phyloP scores from a whole-genome alignment of 2,113 vertebrate species.

The Rhynchomys soricoides region DNA sequence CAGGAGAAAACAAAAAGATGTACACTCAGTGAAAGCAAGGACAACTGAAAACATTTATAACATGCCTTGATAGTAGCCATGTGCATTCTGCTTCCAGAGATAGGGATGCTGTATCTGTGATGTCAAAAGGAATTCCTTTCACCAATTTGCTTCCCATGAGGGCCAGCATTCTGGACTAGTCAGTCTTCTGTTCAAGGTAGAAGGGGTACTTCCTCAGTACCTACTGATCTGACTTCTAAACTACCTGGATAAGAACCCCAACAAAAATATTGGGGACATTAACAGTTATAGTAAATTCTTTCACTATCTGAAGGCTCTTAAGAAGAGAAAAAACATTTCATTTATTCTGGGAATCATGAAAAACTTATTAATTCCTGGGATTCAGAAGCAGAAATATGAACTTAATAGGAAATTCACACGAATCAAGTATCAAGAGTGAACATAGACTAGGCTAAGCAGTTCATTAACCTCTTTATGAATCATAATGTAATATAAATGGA shows the following conservation, averaged over 20 bases:
- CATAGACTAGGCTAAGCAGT: conserved; percentile 84
- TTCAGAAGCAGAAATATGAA: conserved; percentile 91
- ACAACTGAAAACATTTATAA: conserved; percentile 93
- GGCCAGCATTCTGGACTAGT: conserved; percentile 90
- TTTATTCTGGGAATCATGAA: not conserved
- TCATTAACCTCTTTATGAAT: conserved; percentile 94
- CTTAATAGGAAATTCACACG: conserved; percentile 90
- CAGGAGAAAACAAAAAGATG: conserved; percentile 84
- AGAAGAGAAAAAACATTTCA: not conserved
- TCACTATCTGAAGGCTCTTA: not conserved
- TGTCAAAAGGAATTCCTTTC: conserved; percentile 84
- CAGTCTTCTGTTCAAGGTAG: conserved; percentile 96
- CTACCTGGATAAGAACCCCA: conserved; percentile 93
- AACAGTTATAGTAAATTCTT: conserved; percentile 73
- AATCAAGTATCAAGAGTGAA: conserved; percentile 92
- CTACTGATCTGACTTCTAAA: conserved; percentile 94
- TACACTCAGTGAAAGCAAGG: conserved; percentile 89
- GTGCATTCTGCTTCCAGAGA: conserved; percentile 95
- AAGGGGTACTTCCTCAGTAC: conserved; percentile 91
- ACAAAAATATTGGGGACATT: conserved; percentile 89
- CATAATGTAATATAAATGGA: conserved; percentile 92
- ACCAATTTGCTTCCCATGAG: conserved; percentile 93
- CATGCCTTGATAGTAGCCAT: conserved; percentile 89
- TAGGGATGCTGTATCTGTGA: conserved; percentile 94
- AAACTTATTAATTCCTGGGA: conserved; percentile 89